Evolutionary conservation across 1,140 invertebrate genomes (phyloP).

Genomic region (Drosophila pandora): DNA sequence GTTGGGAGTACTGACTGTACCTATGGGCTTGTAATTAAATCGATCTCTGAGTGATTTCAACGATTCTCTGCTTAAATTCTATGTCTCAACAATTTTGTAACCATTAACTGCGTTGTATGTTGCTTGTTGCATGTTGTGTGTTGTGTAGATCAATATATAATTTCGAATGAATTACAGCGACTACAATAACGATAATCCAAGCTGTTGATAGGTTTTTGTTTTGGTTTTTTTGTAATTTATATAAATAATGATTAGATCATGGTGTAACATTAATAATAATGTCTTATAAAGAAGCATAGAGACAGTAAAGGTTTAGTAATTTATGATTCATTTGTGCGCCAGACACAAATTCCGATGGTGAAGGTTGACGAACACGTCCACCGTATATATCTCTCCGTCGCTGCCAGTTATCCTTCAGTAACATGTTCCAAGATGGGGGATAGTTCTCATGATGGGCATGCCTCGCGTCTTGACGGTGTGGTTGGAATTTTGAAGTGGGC

Average conservation of each 20-base stretch:
- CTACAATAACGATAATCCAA: slow-evolving; percentile 44
- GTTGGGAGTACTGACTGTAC: slow-evolving; percentile 26
- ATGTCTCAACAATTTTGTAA: slow-evolving; percentile 39
- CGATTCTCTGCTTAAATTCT: slow-evolving; percentile 28
- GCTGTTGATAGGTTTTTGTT: slow-evolving; percentile 21
- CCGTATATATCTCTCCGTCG: slow-evolving; percentile 31
- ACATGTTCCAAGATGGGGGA: slow-evolving; percentile 19
- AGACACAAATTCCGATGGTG: slow-evolving; percentile 61
- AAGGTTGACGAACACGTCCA: slow-evolving; percentile 55
- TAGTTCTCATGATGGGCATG: slow-evolving; percentile 25
- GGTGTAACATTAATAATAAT: slow-evolving; percentile 69
- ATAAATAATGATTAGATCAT: slow-evolving; percentile 72
- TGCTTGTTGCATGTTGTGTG: slow-evolving; percentile 4
- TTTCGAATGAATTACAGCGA: slow-evolving; percentile 35
- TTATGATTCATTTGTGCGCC: slow-evolving; percentile 62
- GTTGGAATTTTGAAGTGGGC: slow-evolving; percentile 73
- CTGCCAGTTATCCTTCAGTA: slow-evolving; percentile 13
- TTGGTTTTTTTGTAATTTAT: slow-evolving; percentile 32
- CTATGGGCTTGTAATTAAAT: slow-evolving; percentile 17
- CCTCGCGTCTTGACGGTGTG: slow-evolving; percentile 28
- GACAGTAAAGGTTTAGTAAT: slow-evolving; percentile 59
- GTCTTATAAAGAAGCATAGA: slow-evolving; percentile 73
- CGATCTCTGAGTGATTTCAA: slow-evolving; percentile 28
- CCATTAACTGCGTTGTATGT: slow-evolving; percentile 12
- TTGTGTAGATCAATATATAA: slow-evolving; percentile 26